These are phyloP conservation scores for Hippocampus mohnikei DNA, from an alignment of 2,113 vertebrate genomes.

Conservation along the genomic window DNA sequence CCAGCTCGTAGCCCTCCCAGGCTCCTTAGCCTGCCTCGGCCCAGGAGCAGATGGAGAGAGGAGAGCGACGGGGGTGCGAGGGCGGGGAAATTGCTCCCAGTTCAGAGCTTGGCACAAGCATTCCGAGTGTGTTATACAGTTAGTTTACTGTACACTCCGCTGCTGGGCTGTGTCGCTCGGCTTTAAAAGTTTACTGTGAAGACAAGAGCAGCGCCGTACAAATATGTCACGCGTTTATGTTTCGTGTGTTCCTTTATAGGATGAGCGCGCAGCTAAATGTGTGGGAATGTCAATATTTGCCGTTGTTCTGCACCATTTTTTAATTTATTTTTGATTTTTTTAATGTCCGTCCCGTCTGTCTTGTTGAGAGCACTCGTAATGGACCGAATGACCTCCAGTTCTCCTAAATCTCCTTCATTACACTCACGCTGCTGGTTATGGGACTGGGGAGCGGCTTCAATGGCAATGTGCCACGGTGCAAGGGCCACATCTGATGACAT, in stretches of 20 bases:
- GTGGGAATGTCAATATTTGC: conserved; percentile 32
- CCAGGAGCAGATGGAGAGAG: conserved; percentile 68
- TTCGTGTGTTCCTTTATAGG: not conserved
- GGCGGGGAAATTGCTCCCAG: conserved; percentile 56
- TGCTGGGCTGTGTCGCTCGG: conserved; percentile 26
- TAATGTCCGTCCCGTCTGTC: conserved; percentile 26
- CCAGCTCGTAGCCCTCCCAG: conserved; percentile 68
- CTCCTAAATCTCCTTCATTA: conserved; percentile 65
- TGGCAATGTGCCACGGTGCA: conserved; percentile 57
- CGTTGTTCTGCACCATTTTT: conserved; percentile 1
- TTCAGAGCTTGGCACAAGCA: conserved; percentile 53
- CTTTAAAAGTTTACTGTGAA: conserved; percentile 36
- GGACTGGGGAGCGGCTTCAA: conserved; percentile 49
- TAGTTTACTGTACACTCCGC: conserved; percentile 54
- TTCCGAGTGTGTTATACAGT: conserved; percentile 51
- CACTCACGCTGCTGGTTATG: conserved; percentile 61
- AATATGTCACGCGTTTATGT: conserved; percentile 1
- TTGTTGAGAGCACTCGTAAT: conserved; percentile 45
- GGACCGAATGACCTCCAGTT: conserved; percentile 61
- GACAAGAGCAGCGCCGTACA: conserved; percentile 1
- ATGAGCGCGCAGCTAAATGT: conserved; percentile 18
- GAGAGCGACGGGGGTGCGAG: conserved; percentile 52
- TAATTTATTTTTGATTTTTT: not conserved
- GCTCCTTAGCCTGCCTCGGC: conserved; percentile 63
- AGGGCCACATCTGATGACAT: conserved; percentile 61